Base-by-base conservation (phyloP, 2,888 invertebrate genomes). In the Alviniconcha strummeri region DNA sequence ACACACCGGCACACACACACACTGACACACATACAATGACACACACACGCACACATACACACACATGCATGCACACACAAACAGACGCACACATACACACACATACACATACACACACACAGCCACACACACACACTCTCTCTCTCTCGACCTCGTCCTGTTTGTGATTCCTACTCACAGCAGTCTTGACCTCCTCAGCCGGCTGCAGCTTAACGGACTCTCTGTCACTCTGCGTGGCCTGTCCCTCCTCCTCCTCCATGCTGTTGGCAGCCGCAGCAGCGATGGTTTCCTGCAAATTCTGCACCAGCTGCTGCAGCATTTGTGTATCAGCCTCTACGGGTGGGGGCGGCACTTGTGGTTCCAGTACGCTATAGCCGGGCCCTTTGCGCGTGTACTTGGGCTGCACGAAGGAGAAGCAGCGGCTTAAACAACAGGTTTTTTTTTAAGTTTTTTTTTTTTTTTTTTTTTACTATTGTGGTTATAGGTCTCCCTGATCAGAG, bases 281-380 rank as follows among this genome's bases (percentile, higher is more conserved):
- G 19, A 54, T 81, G n/a, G 64, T 15, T 57, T 36, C n/a, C 75
- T 72, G 15, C 7, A 75, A 55, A 17, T 74, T 82, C n/a, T 17
- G 69, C 15, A 71, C 19, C 60, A 71, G 60, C 15, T 77, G 75
- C 54, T 60, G 36, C 8, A 55, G 64, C 8, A n/a, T 8, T 52
- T 67, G 36, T 54, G 7, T 69, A 0, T 36, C 67, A 56, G n/a
- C 75, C 56, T 79, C 36, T 15, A 5, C 19, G 4, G 74, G 52
- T 13, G 19, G 8, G 8, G 64, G 8, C 11, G 69, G 60, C 7
- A 13, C 15, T 8, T 13, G 57, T 1, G 56, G 82, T 71, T 81
- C 80, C 54, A 92, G 84, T 36, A 91, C 90, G 86, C 91, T 91
- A 84, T 88, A 91, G 6, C 91, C 92, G 4, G 92, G 92, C 52